phyloP scores from a whole-genome alignment of 30 jellyfish, hydroid and myxozoan genomes.

The Pseudorhiza aurosa region DNA sequence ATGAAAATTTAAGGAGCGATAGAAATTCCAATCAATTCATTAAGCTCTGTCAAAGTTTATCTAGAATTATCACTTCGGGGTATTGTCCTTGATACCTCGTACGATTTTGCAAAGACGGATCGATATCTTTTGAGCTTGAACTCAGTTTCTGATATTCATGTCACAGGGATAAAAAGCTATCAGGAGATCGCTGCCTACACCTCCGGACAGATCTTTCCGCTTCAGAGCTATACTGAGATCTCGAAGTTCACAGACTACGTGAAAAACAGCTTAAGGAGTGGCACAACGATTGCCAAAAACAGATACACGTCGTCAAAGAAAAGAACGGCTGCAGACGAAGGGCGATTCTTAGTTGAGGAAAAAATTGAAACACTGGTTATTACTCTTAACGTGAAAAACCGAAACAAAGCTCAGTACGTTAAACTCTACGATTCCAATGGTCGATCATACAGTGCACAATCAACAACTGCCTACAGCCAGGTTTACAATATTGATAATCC shows the following conservation, averaged over 20 bases:
- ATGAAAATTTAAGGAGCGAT: no score
- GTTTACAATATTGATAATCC: slow-evolving; percentile 45
- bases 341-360: slow-evolving; percentile 47
- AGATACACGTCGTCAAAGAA: slow-evolving; percentile 1
- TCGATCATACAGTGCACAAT: slow-evolving; percentile 8
- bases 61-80: no score
- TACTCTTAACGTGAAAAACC: background rate
- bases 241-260: slow-evolving; percentile 32
- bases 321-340: background rate
- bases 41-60: no score
- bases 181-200: slow-evolving; percentile 80
- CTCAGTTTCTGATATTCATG: background rate
- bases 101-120: no score
- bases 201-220: slow-evolving; percentile 75
- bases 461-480: slow-evolving; percentile 19
- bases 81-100: no score
- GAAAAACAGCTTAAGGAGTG: slow-evolving; percentile 33
- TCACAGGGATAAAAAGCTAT: slow-evolving; percentile 60
- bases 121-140: no score
- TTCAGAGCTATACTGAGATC: slow-evolving; percentile 33
- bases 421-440: slow-evolving; percentile 35
- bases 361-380: slow-evolving; percentile 29
- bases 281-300: slow-evolving; percentile 24
- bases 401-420: slow-evolving; percentile 1
- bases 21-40: no score